phyloP scores from a whole-genome alignment of 2,113 vertebrate genomes.

The Catharus minimus region DNA sequence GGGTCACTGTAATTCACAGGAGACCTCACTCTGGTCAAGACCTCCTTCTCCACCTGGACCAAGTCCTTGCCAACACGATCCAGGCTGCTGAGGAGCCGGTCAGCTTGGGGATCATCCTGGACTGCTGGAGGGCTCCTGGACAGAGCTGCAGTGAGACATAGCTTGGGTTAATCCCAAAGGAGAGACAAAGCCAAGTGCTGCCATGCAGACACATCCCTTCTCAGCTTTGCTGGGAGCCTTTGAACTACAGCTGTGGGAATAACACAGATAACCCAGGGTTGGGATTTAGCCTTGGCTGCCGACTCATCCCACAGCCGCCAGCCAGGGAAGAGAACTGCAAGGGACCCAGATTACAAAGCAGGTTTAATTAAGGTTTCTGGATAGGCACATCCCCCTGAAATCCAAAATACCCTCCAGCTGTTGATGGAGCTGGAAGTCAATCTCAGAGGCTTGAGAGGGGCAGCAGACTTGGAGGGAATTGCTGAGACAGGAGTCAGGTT shows the following conservation, averaged over 20 bases:
- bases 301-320: neutral
- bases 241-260: neutral
- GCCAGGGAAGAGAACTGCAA: neutral
- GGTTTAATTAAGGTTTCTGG: neutral
- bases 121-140: neutral
- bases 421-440: neutral
- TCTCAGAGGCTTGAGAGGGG: neutral
- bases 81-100: conserved; percentile 72
- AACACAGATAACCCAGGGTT: neutral
- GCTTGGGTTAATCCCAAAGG: neutral
- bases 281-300: neutral
- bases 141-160: conserved; percentile 22
- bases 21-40: conserved; percentile 76
- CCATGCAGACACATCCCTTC: neutral
- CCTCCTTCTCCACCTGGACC: conserved; percentile 72
- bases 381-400: neutral
- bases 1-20: conserved; percentile 80
- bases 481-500: neutral
- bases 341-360: neutral
- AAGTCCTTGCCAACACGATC: conserved; percentile 78
- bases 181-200: neutral
- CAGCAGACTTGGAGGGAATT: neutral
- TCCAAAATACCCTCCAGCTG: neutral
- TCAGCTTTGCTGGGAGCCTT: neutral
- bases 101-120: conserved; percentile 74